These are phyloP conservation scores for Epistrophe grossulariae DNA, from an alignment of 2,888 invertebrate genomes.

Conservation along the genomic window DNA sequence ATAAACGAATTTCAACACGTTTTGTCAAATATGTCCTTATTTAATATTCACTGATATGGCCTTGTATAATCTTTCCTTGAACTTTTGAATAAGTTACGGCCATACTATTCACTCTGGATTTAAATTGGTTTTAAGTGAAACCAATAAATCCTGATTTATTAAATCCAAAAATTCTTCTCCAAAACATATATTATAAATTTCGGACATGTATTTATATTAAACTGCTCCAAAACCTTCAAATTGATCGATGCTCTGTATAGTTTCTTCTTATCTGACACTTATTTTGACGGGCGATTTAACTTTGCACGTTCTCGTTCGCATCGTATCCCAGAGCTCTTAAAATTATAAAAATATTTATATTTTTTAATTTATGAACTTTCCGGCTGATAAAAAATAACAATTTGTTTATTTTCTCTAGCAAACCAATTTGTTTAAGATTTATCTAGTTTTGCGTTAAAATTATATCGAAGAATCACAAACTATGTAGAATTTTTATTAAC, in stretches of 20 bases:
- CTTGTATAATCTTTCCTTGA: too few species aligned
- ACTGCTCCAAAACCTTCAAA: background rate
- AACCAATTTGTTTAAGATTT: background rate
- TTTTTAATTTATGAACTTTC: background rate
- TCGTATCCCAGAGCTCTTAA: background rate
- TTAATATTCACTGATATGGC: too few species aligned
- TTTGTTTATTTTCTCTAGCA: background rate
- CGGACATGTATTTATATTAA: too few species aligned
- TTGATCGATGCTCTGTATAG: background rate
- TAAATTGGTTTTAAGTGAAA: too few species aligned
- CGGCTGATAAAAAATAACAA: background rate
- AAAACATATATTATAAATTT: too few species aligned
- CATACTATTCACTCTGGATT: too few species aligned
- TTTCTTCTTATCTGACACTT: background rate
- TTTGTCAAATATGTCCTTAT: too few species aligned
- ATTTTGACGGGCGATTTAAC: background rate
- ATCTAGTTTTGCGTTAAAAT: conserved; percentile 1
- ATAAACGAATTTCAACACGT: too few species aligned
- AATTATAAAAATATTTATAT: background rate
- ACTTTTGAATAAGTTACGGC: too few species aligned
- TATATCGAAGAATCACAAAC: background rate
- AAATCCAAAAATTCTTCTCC: too few species aligned
- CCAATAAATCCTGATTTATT: too few species aligned
- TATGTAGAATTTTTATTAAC: background rate
- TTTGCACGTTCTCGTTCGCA: background rate